Percentiles rank a stretch among this genome's conserved stretches.
Conservation (phyloP, 2,113 vertebrate genomes). For the Podiceps cristatus region DNA sequence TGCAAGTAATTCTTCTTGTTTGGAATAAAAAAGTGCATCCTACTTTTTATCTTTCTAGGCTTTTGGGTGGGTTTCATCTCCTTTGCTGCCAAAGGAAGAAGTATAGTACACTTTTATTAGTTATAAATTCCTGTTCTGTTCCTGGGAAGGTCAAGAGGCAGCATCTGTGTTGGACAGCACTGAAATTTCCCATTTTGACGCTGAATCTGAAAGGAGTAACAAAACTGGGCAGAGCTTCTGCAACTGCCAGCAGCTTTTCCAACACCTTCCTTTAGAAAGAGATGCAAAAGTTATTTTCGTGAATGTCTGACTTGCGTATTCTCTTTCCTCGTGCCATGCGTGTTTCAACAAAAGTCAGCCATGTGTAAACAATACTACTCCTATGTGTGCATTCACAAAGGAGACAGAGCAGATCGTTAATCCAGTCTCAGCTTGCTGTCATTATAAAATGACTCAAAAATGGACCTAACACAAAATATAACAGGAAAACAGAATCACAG, state of each 20-base stretch:
- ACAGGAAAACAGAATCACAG: background rate
- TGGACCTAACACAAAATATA: background rate
- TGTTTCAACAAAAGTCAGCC: background rate
- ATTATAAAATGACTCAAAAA: background rate
- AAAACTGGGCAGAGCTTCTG: background rate
- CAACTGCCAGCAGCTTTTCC: constrained; percentile 17
- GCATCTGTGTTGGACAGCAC: background rate
- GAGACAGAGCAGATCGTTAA: background rate
- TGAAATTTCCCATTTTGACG: constrained; percentile 6
- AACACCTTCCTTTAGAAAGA: background rate
- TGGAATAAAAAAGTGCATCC: background rate
- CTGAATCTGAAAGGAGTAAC: background rate
- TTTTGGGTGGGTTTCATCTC: background rate
- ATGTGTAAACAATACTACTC: background rate
- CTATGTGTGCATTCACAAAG: background rate
- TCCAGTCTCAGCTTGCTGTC: background rate
- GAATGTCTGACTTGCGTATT: background rate
- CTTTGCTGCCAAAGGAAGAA: background rate
- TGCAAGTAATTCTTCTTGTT: background rate
- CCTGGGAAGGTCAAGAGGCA: background rate
- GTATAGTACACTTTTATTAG: background rate
- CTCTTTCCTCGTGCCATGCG: background rate
- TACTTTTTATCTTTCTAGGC: background rate
- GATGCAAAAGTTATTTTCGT: background rate
- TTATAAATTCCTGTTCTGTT: background rate